Percentiles rank a stretch among this genome's conserved stretches.
These are phyloP conservation scores for Pterocles burchelli DNA, from an alignment of 2,113 vertebrate species.

Conservation along the genomic window DNA sequence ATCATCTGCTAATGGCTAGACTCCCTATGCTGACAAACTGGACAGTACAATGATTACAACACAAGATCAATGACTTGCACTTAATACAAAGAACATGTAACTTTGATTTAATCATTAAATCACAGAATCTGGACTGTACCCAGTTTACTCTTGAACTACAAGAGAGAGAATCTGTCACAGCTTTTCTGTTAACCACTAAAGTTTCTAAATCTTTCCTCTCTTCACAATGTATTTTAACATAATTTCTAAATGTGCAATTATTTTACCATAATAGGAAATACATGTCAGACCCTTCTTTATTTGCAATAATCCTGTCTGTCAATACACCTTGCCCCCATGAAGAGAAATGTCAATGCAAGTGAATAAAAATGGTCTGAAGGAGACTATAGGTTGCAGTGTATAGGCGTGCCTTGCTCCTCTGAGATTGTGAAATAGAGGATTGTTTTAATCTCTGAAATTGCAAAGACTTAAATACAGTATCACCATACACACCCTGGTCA, in stretches of 20 bases:
- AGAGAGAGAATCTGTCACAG: background rate
- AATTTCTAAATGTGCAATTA: background rate
- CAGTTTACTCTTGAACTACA: background rate
- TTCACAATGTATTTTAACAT: background rate
- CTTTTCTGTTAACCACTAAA: background rate
- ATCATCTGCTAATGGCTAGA: background rate
- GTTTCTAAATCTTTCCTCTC: background rate
- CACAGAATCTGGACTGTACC: background rate
- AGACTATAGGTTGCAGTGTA: background rate
- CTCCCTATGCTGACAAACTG: background rate
- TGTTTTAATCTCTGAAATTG: background rate
- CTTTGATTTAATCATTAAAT: conserved; percentile 12
- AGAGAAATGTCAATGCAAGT: background rate
- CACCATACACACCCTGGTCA: background rate
- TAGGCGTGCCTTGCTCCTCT: background rate
- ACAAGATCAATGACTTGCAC: background rate
- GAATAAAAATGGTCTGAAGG: background rate
- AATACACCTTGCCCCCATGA: background rate
- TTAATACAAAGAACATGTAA: background rate
- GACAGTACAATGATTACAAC: background rate
- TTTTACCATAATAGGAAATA: background rate
- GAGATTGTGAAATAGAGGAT: background rate
- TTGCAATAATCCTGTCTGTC: background rate
- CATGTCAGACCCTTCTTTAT: background rate
- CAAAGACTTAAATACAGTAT: background rate